Base-by-base conservation (phyloP, 1,140 invertebrate species). In the Drosophila bifasciata region DNA sequence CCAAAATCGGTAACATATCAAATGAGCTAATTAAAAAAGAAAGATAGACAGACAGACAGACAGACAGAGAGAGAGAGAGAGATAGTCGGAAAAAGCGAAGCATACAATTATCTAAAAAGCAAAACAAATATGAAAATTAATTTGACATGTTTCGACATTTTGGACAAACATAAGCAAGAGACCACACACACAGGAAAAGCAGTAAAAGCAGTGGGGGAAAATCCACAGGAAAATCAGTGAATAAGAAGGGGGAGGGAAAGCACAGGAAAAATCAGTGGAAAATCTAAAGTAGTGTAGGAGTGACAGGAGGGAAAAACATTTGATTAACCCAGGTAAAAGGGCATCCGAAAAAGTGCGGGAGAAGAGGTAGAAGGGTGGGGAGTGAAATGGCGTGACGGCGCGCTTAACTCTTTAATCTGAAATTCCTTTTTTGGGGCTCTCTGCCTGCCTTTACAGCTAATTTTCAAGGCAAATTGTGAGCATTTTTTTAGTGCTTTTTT, bases 51-150 rank as follows among this genome's bases (percentile, higher is more conserved):
- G 28, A 2, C 8, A 8, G 28, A 28, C 8, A 9, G 8, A 32
- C 0, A 46, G 44, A 25, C n/a, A 36, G 28, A 4, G 9, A 1
- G 3, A 4, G 32, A 3, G 32, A 11, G 32, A 13, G 3, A 36
- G 0, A 40, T 21, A 40, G n/a, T 13, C 11, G 57, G 50, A 3
- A 13, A 36, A 8, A 13, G 32, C 3, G 32, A 36, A 1, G 53
- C 68, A 86, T 74, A 86, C 83, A 88, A 86, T 85, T 85, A 85
- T 86, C 81, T 85, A 74, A 69, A 86, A 81, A 81, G 83, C 77
- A 63, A 74, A 81, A 67, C 57, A 78, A 80, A 81, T 80, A 77
- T 77, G 77, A 63, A 86, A 86, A 85, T 86, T 85, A 85, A 85
- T 85, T 86, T 81, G 83, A 81, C 81, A 85, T 86, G 57, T 86